Evolutionary conservation across 2,113 vertebrate genomes (phyloP), one percentile per base, ranked within the genome.

Genomic region (Carassius gibelio): DNA sequence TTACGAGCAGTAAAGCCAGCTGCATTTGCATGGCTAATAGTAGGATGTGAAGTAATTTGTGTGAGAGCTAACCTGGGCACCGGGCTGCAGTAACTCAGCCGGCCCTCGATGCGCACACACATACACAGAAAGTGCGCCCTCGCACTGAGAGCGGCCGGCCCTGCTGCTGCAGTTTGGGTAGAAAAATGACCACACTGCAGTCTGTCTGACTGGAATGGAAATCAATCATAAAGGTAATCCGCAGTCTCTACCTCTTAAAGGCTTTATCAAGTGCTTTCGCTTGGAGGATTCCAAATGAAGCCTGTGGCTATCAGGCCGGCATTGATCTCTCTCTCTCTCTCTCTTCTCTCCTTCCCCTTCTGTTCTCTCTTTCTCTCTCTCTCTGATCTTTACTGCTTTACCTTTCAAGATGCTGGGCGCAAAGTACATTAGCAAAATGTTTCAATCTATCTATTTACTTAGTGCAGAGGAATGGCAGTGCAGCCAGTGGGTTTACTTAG

Each of bases 211-310:
- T 93, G 93, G 93, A 95, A 95, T 93, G 94, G 94, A 95, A 96
- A 97, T 97, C 95, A 95, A 96, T 96, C 95, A 95, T 92, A 93
- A 94, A 94, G 94, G 94, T 94, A 95, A 93, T 95, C 94, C 94
- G 94, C 94, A 94, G 93, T 93, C 93, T 93, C 91, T 91, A 94
- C 75, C 87, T 90, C 92, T 91, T 93, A 92, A 91, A 88, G 90
- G 93, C 94, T 93, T 95, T 94, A 95, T 93, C 93, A 94, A 94
- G 93, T 94, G 93, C 92, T 91, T 93, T 92, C 87, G 88, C 89
- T 89, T 74, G 52, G 84, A 89, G 90, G 89, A 90, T 88, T 89
- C 88, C 88, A 90, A 88, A 90, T 90, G 88, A 91, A 90, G 89
- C 85, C 87, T 88, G 87, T 87, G 89, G 87, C 88, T 91, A 91